These are phyloP conservation scores for Pediacus dermestoides DNA, from an alignment of 2,888 invertebrate species.

Conservation along the genomic window DNA sequence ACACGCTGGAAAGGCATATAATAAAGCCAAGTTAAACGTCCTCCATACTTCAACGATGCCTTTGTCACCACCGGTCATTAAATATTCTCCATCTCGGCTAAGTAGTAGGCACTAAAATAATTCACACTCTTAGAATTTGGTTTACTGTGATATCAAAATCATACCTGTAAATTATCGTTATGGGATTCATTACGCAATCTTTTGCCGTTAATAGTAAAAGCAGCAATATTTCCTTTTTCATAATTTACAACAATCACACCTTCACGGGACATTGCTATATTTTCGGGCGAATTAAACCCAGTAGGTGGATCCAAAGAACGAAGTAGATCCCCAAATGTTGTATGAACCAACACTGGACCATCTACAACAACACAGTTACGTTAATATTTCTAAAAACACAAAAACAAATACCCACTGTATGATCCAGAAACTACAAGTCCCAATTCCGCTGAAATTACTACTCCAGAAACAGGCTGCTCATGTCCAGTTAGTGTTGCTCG, in stretches of 20 bases:
- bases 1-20: conserved; percentile 97
- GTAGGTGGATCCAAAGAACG: conserved; percentile 83
- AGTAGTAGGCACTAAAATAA: conserved; percentile 76
- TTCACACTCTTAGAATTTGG: not conserved
- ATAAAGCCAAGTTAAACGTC: conserved; percentile 91
- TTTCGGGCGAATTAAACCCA: conserved; percentile 73
- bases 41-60: conserved; percentile 99
- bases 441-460: conserved; percentile 95
- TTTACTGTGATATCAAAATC: conserved; percentile 10
- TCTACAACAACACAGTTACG: conserved; percentile 54
- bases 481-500: conserved; percentile 96
- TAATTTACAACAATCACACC: conserved; percentile 94
- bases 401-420: conserved; percentile 51
- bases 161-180: conserved; percentile 91
- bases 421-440: conserved; percentile 97
- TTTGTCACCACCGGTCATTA: conserved; percentile 95
- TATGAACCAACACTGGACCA: conserved; percentile 96
- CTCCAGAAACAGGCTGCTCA: conserved; percentile 91
- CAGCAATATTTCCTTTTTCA: conserved; percentile 86
- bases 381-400: conserved; percentile 3
- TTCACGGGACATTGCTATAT: conserved; percentile 92
- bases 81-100: conserved; percentile 97
- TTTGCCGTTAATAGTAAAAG: conserved; percentile 92
- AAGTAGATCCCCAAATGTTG: conserved; percentile 94
- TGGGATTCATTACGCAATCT: conserved; percentile 86